Conservation (phyloP, 2,797 vertebrate species). For the Tiaroga cobitis region DNA sequence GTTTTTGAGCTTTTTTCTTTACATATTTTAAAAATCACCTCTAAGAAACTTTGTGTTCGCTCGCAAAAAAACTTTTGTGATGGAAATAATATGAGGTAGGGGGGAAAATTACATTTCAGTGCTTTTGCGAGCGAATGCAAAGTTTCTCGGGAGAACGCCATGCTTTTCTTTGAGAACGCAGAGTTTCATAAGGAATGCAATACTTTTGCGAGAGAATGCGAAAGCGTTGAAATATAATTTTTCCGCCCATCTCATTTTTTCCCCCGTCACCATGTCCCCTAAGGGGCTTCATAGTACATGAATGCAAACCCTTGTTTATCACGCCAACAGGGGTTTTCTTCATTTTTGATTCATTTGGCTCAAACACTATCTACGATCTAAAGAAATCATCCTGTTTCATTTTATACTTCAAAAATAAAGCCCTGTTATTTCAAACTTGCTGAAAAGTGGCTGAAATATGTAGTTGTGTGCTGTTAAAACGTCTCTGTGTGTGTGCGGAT, state of each 20-base stretch:
- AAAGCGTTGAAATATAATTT: not conserved
- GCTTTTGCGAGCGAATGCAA: not conserved
- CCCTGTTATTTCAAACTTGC: slow-evolving; percentile 38
- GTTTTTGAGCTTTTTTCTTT: not conserved
- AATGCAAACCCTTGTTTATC: slow-evolving; percentile 19
- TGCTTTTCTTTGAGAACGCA: not conserved
- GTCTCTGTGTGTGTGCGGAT: slow-evolving; percentile 4
- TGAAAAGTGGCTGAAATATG: slow-evolving; percentile 36
- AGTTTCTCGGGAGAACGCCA: not conserved
- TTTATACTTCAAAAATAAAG: slow-evolving; percentile 47
- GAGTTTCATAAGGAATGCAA: not conserved
- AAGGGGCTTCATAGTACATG: not conserved
- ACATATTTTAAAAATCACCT: not conserved
- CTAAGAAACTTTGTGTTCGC: not conserved
- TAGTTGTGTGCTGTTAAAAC: slow-evolving; percentile 28
- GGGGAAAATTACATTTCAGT: not conserved
- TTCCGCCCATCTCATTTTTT: not conserved
- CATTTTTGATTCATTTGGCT: slow-evolving; percentile 25
- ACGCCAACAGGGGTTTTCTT: not conserved
- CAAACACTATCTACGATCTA: slow-evolving; percentile 7
- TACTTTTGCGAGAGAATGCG: not conserved
- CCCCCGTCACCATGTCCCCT: not conserved
- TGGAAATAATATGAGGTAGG: not conserved
- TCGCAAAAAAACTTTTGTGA: not conserved
- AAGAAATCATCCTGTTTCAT: slow-evolving; percentile 38